Base-by-base conservation (phyloP, 2,113 vertebrate species). In the Ariopsis seemanni region DNA sequence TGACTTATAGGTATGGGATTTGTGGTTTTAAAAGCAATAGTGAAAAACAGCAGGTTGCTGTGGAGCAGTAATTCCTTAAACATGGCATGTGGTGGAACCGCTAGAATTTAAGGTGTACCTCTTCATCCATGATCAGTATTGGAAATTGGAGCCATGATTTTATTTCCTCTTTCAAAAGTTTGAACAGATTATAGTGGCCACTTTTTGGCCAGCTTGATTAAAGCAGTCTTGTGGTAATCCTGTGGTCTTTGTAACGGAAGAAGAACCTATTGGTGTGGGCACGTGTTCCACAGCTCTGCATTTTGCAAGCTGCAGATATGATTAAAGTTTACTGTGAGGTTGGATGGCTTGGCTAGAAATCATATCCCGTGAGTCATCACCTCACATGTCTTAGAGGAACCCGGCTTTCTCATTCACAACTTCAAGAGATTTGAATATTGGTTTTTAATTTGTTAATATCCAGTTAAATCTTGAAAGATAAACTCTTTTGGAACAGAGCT, bases 381-480 rank as follows among this genome's bases (percentile, higher is more conserved):
- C 88, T 91, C 90, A 85, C 88, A 88, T 72, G 87, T 79, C 69
- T 82, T 84, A 91, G 63, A 83, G 85, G 86, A 91, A 86, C 89
- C 86, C 83, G 88, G 57, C 90, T 91, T 86, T 88, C 86, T 85
- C 48, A 81, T 86, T 90, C 89, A 90, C 87, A 91, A 91, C 92
- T 94, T 91, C 94, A 94, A 94, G 92, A 94, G 91, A 94, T 94
- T 94, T 92, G 89, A 92, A 93, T 91, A 91, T 92, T 92, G 89
- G 89, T 92, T 94, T 91, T 92, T 94, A 93, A 95, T 95, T 95
- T 95, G 91, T 91, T 85, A 89, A 89, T 93, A 91, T 92, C 91
- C 93, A 89, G 89, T 94, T 93, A 92, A 92, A 94, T 94, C 93
- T 95, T 95, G 92, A 95, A 95, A 94, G 93, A 94, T 95, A 92